Percentiles rank a stretch among this genome's conserved stretches.
Evolutionary conservation across 2,113 vertebrate genomes (phyloP).

Genomic region (Grantiella picta): DNA sequence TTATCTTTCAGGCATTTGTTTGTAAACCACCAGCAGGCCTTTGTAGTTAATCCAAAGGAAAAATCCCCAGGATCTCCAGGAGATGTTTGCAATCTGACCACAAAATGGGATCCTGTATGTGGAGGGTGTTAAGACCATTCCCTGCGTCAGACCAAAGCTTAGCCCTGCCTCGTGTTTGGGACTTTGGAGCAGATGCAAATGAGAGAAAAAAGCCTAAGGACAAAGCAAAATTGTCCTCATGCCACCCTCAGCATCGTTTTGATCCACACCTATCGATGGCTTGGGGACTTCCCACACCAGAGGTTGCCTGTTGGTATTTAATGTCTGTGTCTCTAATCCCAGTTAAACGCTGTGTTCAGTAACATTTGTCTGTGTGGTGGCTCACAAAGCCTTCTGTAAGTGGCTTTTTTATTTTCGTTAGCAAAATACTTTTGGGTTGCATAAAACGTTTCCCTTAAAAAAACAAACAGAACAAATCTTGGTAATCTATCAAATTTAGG

Average conservation of each 20-base stretch:
- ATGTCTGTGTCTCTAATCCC: not conserved
- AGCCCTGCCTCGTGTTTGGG: not conserved
- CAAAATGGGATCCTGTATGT: not conserved
- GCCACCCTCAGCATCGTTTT: not conserved
- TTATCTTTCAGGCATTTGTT: slow-evolving; percentile 42
- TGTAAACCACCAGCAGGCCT: slow-evolving; percentile 14
- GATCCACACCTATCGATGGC: not conserved
- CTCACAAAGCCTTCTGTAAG: slow-evolving; percentile 34
- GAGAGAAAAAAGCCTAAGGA: not conserved
- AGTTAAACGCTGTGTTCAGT: slow-evolving; percentile 2
- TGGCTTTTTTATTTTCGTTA: slow-evolving; percentile 46
- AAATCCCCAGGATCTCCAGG: not conserved
- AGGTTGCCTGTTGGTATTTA: not conserved
- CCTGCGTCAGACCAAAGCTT: not conserved
- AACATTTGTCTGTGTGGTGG: slow-evolving; percentile 8
- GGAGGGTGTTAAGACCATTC: not conserved
- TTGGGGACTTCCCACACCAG: not conserved
- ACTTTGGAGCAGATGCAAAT: not conserved
- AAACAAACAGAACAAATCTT: slow-evolving; percentile 45
- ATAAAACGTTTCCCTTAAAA: slow-evolving; percentile 46
- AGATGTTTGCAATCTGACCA: not conserved
- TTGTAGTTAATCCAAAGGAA: slow-evolving; percentile 12
- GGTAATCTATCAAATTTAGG: slow-evolving; percentile 41
- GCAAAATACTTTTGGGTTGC: slow-evolving; percentile 57
- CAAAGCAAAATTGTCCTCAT: not conserved